These are phyloP conservation scores for Spialia ferax DNA, from an alignment of 2,888 invertebrate species.

Conservation along the genomic window DNA sequence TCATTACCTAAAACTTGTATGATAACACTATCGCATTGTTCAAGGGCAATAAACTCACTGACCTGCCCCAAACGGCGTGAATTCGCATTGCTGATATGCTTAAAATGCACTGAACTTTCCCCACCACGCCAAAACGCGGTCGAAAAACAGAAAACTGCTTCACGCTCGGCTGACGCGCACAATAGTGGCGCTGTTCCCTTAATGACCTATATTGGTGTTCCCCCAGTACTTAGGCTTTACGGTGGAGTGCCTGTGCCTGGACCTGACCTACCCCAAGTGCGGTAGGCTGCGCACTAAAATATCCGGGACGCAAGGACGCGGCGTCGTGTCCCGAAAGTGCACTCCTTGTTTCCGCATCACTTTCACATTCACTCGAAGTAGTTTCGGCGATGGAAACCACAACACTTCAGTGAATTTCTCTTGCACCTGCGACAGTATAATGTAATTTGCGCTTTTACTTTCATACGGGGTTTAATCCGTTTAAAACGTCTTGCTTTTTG, in stretches of 20 bases:
- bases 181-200: constrained; percentile 59
- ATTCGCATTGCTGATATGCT: constrained; percentile 63
- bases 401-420: constrained; percentile 15
- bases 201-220: constrained; percentile 77
- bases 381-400: constrained; percentile 21
- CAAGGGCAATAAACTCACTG: constrained; percentile 70
- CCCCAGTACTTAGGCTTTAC: constrained; percentile 80
- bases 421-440: constrained; percentile 25
- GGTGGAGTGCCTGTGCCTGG: constrained; percentile 71
- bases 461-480: background rate
- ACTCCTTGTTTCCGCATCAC: constrained; percentile 63
- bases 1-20: constrained; percentile 32
- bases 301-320: constrained; percentile 65
- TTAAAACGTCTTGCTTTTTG: background rate
- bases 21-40: constrained; percentile 52
- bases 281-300: constrained; percentile 70
- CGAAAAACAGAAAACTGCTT: constrained; percentile 58
- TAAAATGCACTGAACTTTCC: constrained; percentile 54
- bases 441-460: constrained; percentile 29
- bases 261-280: constrained; percentile 78
- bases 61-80: constrained; percentile 74
- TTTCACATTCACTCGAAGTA: constrained; percentile 44
- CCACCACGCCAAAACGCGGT: constrained; percentile 54
- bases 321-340: constrained; percentile 59
- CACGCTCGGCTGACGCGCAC: constrained; percentile 61